Base-by-base conservation (phyloP, 2,113 vertebrate species). In the Python bivittatus region DNA sequence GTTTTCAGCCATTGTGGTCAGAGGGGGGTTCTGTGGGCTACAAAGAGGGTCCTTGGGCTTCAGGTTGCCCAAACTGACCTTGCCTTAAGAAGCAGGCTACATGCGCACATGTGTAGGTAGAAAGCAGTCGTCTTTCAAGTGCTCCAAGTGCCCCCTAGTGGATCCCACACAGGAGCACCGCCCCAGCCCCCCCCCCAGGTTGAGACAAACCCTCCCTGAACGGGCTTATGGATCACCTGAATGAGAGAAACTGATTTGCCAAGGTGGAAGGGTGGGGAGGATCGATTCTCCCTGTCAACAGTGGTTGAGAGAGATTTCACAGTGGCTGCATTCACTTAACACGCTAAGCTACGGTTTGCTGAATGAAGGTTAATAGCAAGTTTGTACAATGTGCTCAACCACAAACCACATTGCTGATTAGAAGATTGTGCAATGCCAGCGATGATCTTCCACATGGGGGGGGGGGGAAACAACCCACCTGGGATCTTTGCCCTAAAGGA, bases 81-180 rank as follows among this genome's bases (percentile, higher is more conserved):
- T 3, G 68, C 68, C n/a, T 3, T 38, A 20, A 72, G n/a, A 72
- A 72, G 33, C 2, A 13, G 68, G n/a, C 6, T 20, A 7, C 68
- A 38, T 7, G 15, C 68, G 17, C n/a, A 72, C 5, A 12, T 68
- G 58, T 33, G 1, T 20, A 79, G 20, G 68, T 79, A 79, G 68
- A 6, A 79, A 79, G 68, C 68, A 20, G 33, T 79, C 6, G 38
- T 72, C 15, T 33, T 72, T 17, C 68, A 6, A 84, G 17, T 84
- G 87, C 72, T 84, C 22, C 87, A 29, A 52, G 72, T 25, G 72
- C 91, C 87, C 68, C 72, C 91, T 84, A 53, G 72, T 61, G 87
- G 72, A 33, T n/a, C 27, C n/a, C 3, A 52, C 3, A 10, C 7
- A 20, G 42, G 2, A 23, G 25, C 60, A 54, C 42, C 6, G 1